Evolutionary conservation across 2,797 vertebrate species (phyloP).

Genomic region (Champsocephalus gunnari): DNA sequence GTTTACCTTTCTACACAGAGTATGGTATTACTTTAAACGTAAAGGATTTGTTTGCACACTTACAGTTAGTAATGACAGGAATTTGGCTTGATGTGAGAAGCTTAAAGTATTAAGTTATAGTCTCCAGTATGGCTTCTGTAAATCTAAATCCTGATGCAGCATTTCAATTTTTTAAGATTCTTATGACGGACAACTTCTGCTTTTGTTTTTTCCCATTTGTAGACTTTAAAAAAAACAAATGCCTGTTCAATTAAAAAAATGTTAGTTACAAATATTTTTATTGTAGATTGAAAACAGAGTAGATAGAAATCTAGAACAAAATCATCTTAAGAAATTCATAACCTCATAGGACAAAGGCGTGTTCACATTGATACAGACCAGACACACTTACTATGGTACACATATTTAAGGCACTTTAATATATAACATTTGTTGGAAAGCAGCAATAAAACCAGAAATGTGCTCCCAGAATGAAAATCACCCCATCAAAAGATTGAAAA

Average conservation of each 20-base stretch:
- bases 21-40: background rate
- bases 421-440: slow-evolving; percentile 43
- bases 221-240: background rate
- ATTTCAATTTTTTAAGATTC: background rate
- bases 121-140: background rate
- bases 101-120: slow-evolving; percentile 18
- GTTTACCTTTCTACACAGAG: background rate
- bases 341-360: slow-evolving; percentile 32
- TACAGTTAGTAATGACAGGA: background rate
- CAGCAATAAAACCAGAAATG: slow-evolving; percentile 54
- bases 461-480: slow-evolving; percentile 56
- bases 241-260: background rate
- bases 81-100: slow-evolving; percentile 12
- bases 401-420: slow-evolving; percentile 66
- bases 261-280: slow-evolving; percentile 62
- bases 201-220: no score
- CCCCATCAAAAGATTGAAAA: slow-evolving; percentile 48
- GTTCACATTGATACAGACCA: slow-evolving; percentile 51
- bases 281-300: slow-evolving; percentile 55
- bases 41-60: slow-evolving; percentile 1
- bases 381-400: slow-evolving; percentile 33
- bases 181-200: no score
- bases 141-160: background rate
- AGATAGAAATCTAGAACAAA: slow-evolving; percentile 52
- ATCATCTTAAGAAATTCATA: slow-evolving; percentile 35